Evolutionary conservation across 2,888 invertebrate genomes (phyloP).

Genomic region (Acanthosepion pharaonis): DNA sequence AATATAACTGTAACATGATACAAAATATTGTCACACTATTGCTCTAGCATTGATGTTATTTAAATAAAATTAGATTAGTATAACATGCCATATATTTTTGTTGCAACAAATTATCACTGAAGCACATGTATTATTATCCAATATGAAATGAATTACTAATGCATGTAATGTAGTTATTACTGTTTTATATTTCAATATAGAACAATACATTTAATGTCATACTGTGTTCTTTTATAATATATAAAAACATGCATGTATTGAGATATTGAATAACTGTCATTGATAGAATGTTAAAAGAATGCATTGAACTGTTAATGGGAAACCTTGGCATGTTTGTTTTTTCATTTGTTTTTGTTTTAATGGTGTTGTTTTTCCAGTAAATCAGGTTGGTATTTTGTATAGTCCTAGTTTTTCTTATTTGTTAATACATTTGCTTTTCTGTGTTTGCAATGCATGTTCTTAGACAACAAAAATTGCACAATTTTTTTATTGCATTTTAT

Average conservation of each 20-base stretch:
- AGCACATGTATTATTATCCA: background rate
- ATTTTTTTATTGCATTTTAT: background rate
- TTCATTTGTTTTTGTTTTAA: background rate
- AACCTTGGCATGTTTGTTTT: background rate
- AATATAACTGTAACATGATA: no score
- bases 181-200: background rate
- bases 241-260: background rate
- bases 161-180: background rate
- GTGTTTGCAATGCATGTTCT: background rate
- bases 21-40: no score
- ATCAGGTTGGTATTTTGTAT: background rate
- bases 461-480: background rate
- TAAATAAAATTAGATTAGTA: no score
- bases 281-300: background rate
- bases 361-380: background rate
- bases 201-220: background rate
- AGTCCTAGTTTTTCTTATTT: background rate
- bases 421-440: background rate
- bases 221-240: background rate
- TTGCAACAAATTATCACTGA: background rate
- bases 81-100: background rate
- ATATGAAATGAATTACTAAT: background rate
- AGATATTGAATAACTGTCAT: background rate
- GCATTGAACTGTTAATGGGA: background rate
- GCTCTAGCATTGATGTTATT: no score